Base-by-base conservation (phyloP, 2,113 vertebrate species). In the Pardalotus punctatus region DNA sequence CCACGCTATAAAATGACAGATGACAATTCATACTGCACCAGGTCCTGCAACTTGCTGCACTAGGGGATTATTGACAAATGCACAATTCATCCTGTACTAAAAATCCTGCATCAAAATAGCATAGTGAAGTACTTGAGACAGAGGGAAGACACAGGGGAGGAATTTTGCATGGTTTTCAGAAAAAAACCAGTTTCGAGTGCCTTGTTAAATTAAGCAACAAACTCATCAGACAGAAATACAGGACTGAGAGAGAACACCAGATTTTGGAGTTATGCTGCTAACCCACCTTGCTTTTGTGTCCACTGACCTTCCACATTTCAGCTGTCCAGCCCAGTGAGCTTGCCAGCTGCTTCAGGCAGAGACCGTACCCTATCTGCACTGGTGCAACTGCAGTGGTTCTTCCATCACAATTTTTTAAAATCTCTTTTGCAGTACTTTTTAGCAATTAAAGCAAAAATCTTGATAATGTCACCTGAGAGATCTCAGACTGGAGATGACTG, bases 361-460 rank as follows among this genome's bases (percentile, higher is more conserved):
- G 51, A 56, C 9, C 3, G 1, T 18, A 50, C 8, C 25, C 1
- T 0, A 1, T 5, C 47, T 27, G 66, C 60, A 33, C 23, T 58
- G 33, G 35, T 15, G 10, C 35, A 58, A 50, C 21, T 45, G 57
- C 5, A 36, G 35, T 8, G 12, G 16, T 48, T 81, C 35, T 60
- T 86, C 40, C 11, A 5, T 4, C 27, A 45, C 6, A 4, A 2
- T 14, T 43, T 91, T 40, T 17, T 1, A 67, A 90, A 78, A 91
- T 12, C 3, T 36, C 5, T 45, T 50, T 23, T 78, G 38, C 31
- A 74, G 29, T 40, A 71, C 23, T 31, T 91, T 74, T 66, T 36
- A 74, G 43, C 38, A 61, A 60, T 9, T 25, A 47, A 81, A 65
- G 65, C 13, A 60, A 64, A 92, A 91, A 61, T 35, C 38, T 58